These are phyloP conservation scores for Furcula furcula DNA, from an alignment of 2,888 invertebrate species.

Conservation along the genomic window DNA sequence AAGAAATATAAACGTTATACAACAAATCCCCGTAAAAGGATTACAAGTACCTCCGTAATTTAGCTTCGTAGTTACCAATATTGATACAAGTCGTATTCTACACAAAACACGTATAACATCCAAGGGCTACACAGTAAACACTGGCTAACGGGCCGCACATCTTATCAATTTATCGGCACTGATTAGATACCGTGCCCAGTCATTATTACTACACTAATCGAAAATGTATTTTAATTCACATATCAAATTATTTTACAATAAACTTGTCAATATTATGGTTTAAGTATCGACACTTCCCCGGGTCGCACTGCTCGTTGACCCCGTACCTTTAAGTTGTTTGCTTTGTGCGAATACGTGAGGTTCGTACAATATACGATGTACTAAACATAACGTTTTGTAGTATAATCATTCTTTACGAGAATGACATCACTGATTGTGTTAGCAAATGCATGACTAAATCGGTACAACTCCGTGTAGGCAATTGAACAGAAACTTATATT, in stretches of 20 bases:
- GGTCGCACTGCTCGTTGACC: too few species aligned
- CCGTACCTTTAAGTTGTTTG: too few species aligned
- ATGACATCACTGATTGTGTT: conserved; percentile 45
- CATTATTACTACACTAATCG: conserved; percentile 69
- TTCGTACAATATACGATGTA: neutral
- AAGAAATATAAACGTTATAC: neutral
- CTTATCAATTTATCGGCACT: conserved; percentile 61
- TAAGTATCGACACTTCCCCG: conserved; percentile 21
- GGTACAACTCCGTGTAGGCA: conserved; percentile 10
- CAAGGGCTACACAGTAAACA: conserved; percentile 50
- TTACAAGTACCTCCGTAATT: conserved; percentile 24
- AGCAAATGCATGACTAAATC: conserved; percentile 34
- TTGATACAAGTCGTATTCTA: too few species aligned
- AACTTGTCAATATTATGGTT: conserved; percentile 5
- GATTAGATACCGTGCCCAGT: conserved; percentile 68
- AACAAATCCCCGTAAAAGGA: neutral
- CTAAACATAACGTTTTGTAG: conserved; percentile 5
- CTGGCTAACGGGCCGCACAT: conserved; percentile 44
- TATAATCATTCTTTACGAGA: conserved; percentile 22
- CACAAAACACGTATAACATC: too few species aligned
- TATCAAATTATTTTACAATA: conserved; percentile 28
- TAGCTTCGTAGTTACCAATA: conserved; percentile 19
- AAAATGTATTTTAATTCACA: conserved; percentile 45
- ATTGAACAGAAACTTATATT: neutral
- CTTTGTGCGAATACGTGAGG: neutral